phyloP scores from a whole-genome alignment of 2,797 vertebrate species.

The Octomys mimax region DNA sequence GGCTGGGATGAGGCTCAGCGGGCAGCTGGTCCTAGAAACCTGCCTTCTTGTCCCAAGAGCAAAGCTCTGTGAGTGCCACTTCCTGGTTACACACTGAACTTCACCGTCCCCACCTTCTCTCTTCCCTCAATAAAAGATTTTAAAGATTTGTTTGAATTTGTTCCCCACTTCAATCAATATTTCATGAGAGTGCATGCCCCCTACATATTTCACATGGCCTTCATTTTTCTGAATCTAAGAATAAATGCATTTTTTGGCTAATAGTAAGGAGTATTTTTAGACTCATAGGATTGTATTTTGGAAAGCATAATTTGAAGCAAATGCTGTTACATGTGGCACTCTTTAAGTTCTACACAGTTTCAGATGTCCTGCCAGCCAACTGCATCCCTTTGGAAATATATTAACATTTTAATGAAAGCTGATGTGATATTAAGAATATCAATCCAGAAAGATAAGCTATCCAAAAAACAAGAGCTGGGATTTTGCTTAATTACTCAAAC shows the following conservation, averaged over 20 bases:
- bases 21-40: neutral
- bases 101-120: neutral
- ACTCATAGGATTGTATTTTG: conserved; percentile 26
- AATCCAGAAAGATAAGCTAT: neutral
- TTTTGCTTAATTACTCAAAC: neutral
- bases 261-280: conserved; percentile 73
- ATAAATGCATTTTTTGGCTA: conserved; percentile 74
- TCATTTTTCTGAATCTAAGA: conserved; percentile 79
- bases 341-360: conserved; percentile 1
- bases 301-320: conserved; percentile 71
- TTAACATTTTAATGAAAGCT: conserved; percentile 37
- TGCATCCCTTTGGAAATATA: neutral
- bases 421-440: neutral
- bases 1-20: fast-evolving
- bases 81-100: neutral
- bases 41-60: neutral
- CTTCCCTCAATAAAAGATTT: conserved; percentile 4
- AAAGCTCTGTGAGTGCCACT: neutral
- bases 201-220: conserved; percentile 77
- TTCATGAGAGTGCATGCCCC: conserved; percentile 42
- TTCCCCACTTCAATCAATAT: conserved; percentile 46
- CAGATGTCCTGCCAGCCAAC: conserved; percentile 4
- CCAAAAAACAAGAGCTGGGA: neutral
- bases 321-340: neutral
- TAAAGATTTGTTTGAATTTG: conserved; percentile 50